phyloP scores from a whole-genome alignment of 2,888 invertebrate species.

The Xestia c-nigrum region DNA sequence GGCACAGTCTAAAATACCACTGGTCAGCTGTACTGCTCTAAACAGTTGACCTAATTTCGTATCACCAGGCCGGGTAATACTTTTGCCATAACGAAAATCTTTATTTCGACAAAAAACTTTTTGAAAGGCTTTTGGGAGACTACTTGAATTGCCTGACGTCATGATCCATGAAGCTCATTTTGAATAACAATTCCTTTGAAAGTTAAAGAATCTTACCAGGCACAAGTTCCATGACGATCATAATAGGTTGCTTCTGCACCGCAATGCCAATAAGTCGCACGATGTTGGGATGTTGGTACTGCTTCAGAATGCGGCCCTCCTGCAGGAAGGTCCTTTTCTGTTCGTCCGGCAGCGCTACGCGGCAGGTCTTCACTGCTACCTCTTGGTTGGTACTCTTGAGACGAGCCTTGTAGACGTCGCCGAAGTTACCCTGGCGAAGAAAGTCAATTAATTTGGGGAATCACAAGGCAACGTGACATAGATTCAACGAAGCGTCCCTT shows the following conservation, averaged over 20 bases:
- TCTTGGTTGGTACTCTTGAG: constrained; percentile 95
- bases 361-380: constrained; percentile 98
- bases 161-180: not conserved
- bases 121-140: not conserved
- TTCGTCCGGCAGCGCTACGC: constrained; percentile 98
- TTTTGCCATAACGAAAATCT: not conserved
- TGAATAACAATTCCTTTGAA: not conserved
- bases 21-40: not conserved
- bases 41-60: not conserved
- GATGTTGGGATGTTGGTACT: constrained; percentile 99
- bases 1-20: not conserved
- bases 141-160: not conserved
- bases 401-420: constrained; percentile 98
- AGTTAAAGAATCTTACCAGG: constrained; percentile 90
- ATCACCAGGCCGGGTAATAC: not conserved
- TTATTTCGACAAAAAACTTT: not conserved
- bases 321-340: constrained; percentile 98
- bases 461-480: too few relatives aligned
- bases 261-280: constrained; percentile 99
- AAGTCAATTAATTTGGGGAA: not conserved
- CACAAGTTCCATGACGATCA: constrained; percentile 99
- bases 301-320: constrained; percentile 98
- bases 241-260: constrained; percentile 99
- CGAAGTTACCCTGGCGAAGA: constrained; percentile 96
- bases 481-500: not conserved